Evolutionary conservation across 1,140 invertebrate species (phyloP).

Genomic region (Anoplophora glabripennis): DNA sequence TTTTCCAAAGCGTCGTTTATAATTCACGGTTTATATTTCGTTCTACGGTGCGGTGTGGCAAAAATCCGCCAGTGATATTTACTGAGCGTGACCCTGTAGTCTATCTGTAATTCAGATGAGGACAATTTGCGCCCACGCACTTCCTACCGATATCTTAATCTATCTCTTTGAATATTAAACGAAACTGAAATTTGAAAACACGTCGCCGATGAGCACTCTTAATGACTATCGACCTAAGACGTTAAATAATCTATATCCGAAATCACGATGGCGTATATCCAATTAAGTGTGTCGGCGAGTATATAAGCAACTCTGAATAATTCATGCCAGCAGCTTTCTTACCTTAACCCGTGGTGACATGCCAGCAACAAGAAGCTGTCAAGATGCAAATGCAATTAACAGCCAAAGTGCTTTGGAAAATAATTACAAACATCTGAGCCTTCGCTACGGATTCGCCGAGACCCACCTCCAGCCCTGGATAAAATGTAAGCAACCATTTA

Average conservation of each 20-base stretch:
- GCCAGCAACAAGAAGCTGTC: conserved; percentile 46
- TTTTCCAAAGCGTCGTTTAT: no score
- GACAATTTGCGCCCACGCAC: conserved; percentile 9
- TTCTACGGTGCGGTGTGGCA: no score
- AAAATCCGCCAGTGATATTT: no score
- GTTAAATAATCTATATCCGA: conserved; percentile 22
- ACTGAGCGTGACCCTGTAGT: no score
- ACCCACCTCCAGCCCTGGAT: neutral
- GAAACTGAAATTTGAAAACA: conserved; percentile 18
- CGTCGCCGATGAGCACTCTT: neutral
- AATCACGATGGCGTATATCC: conserved; percentile 22
- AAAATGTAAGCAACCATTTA: conserved; percentile 13
- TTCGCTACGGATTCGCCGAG: neutral
- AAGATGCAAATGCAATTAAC: conserved; percentile 49
- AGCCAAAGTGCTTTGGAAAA: conserved; percentile 44
- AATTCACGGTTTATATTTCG: no score
- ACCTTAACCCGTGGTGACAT: conserved; percentile 45
- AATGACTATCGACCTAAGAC: conserved; percentile 16
- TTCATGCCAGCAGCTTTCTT: conserved; percentile 45
- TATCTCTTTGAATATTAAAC: conserved; percentile 18
- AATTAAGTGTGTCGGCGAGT: conserved; percentile 19
- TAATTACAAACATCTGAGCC: conserved; percentile 29
- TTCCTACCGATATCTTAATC: conserved; percentile 3
- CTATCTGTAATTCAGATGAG: no score
- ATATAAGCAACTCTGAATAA: conserved; percentile 35